Evolutionary conservation across 2,113 vertebrate species (phyloP), one percentile per base, ranked within the genome.

Genomic region (Myotis brandtii): DNA sequence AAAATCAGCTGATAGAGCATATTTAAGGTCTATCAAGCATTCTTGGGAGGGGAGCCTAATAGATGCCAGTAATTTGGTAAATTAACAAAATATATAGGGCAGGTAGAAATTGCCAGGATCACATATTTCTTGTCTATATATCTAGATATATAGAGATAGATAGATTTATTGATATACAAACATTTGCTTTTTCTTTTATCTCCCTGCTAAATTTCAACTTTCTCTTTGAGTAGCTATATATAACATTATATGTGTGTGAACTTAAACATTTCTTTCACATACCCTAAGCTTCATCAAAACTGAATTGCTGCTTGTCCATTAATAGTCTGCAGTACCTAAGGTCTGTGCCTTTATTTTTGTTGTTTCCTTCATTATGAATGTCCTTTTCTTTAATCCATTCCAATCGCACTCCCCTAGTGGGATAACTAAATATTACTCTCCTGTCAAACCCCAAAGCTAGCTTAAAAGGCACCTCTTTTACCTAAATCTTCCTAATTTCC

Each of bases 11-110:
- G 11, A 95, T 75, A 95, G 20, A 79, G 17, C 34, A 59, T 34
- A 91, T 59, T 82, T 14, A 92, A 67, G 59, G 12, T 56, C 54
- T 91, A 66, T 64, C 37, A 50, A 32, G 7, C 46, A 66, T 90
- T 83, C 59, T 73, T 40, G 6, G 7, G 32, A 67, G 18, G 62
- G 17, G 30, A 37, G 25, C 37, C 18, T 86, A 94, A 82, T 56
- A 17, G 5, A 34, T 79, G 5, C 37, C 48, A 67, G 14, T 67
- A 52, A 30, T 62, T 95, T 56, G 56, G 14, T 93, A 83, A 83
- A 91, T 94, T 92, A 59, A 90, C 40, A 93, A 91, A 85, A 86
- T 83, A 89, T 52, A 86, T 54, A 79, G 40, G 34, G 70, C 40
- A 87, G 46, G 86, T 86, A 90, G 54, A 83, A 93, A 90, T 91